phyloP scores from a whole-genome alignment of 2,888 invertebrate genomes.

The Melikaiella ostensackeni region DNA sequence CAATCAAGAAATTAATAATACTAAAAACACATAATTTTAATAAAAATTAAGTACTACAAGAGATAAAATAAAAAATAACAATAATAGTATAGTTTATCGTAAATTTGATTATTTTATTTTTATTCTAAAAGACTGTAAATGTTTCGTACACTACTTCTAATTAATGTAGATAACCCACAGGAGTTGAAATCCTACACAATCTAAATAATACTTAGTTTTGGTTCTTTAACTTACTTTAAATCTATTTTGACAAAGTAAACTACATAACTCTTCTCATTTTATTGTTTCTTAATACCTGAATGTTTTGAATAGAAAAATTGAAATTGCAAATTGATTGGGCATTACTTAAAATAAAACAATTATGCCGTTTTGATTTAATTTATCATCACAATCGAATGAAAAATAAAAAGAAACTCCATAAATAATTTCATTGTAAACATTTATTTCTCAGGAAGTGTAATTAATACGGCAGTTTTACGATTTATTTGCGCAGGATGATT shows the following conservation, averaged over 20 bases:
- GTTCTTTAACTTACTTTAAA: no score
- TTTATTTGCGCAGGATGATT: conserved; percentile 18
- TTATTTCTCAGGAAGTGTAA: conserved; percentile 28
- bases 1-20: no score
- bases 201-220: no score
- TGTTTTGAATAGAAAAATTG: no score
- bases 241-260: no score
- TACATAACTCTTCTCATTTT: no score
- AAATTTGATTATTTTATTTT: neutral
- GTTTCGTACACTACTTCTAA: neutral
- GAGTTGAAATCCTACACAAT: neutral
- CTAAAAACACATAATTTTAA: neutral
- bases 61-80: neutral
- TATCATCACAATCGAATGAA: neutral
- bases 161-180: neutral
- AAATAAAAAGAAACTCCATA: neutral
- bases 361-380: neutral
- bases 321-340: no score
- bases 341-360: no score
- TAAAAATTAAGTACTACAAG: neutral
- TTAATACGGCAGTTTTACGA: conserved; percentile 24
- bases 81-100: neutral
- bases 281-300: no score
- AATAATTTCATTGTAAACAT: conserved; percentile 17
- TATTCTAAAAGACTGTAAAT: conserved; percentile 5